A percentile compares a stretch with the other conserved stretches of the same genome.
These are phyloP conservation scores for Gasterosteus aculeatus DNA, from an alignment of 2,113 vertebrate species.

Conservation along the genomic window DNA sequence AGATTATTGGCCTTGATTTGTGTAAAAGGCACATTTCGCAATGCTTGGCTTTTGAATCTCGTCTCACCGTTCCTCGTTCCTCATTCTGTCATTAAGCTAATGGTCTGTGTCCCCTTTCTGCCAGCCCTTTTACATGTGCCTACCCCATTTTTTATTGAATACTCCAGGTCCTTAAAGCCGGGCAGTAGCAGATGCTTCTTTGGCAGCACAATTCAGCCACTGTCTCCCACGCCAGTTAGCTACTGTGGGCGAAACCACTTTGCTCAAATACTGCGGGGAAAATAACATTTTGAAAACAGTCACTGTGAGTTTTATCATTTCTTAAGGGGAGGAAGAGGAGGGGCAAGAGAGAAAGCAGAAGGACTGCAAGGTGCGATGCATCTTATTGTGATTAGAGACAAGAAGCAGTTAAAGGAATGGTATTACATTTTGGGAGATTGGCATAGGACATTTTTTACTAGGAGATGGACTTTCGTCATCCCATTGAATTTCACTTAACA, in stretches of 20 bases:
- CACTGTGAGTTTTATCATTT: conserved; percentile 35
- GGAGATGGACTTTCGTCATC: background rate
- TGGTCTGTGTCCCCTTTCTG: conserved; percentile 84
- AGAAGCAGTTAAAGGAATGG: conserved; percentile 19
- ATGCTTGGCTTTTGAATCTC: conserved; percentile 77
- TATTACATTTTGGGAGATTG: background rate
- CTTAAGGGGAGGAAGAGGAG: conserved; percentile 8
- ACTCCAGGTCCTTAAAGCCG: conserved; percentile 75
- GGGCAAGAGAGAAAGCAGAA: background rate
- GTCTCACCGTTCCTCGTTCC: conserved; percentile 80
- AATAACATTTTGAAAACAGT: conserved; percentile 37
- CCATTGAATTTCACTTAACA: background rate
- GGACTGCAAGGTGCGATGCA: background rate
- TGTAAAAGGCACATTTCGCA: conserved; percentile 79
- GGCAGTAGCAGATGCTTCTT: conserved; percentile 81
- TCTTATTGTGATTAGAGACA: conserved; percentile 15
- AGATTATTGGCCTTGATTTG: conserved; percentile 77
- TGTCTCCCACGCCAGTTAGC: conserved; percentile 24
- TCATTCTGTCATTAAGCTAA: conserved; percentile 90
- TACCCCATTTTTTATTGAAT: conserved; percentile 76
- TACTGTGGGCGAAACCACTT: conserved; percentile 29
- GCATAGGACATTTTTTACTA: background rate
- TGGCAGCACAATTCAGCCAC: conserved; percentile 69
- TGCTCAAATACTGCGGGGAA: conserved; percentile 9
- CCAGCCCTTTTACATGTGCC: conserved; percentile 79